Evolutionary conservation across 2,797 vertebrate genomes (phyloP), one percentile per base, ranked within the genome.

Genomic region (Phaenicophaeus curvirostris): DNA sequence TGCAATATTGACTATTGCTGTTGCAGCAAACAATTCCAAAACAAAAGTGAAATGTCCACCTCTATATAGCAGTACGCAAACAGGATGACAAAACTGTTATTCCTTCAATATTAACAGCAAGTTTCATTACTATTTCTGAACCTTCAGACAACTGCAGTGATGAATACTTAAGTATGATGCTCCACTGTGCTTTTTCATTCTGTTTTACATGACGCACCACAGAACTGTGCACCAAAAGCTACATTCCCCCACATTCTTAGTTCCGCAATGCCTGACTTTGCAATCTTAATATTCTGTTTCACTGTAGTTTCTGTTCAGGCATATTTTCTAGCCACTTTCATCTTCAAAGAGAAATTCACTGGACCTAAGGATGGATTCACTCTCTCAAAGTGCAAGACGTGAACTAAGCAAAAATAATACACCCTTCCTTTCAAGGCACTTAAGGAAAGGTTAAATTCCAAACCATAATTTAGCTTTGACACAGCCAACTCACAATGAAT

Each of bases 1-100:
- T 0, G 0, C 1, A 4, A 54, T 39, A 46, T 7, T 35, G 27
- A 58, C 33, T 58, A 37, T 0, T 30, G 54, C 37, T 50, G 41
- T 6, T 3, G 4, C 23, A 78, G 50, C 55, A 83, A 58, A 37
- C 41, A 59, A 41, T 55, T 71, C 51, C 42, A 35, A 66, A 87
- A 58, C 18, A 33, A 62, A 71, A 37, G 37, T 28, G 41, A 21
- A 25, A 57, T 3, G 15, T 48, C 65, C 31, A 61, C 14, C 62
- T 50, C 73, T 53, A 13, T 9, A 1, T 35, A 69, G 42, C 30
- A 58, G 37, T 11, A 66, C 24, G 73, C 1, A 1, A 69, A 28
- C n/a, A 84, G 33, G 28, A 77, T 11, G 19, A 66, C 63, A 77
- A 42, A 9, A 35, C 6, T 16, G 7, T 4, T 7, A 31, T 71